Evolutionary conservation across 2,888 invertebrate genomes (phyloP), one percentile per base, ranked within the genome.

Genomic region (Lagria hirta): DNA sequence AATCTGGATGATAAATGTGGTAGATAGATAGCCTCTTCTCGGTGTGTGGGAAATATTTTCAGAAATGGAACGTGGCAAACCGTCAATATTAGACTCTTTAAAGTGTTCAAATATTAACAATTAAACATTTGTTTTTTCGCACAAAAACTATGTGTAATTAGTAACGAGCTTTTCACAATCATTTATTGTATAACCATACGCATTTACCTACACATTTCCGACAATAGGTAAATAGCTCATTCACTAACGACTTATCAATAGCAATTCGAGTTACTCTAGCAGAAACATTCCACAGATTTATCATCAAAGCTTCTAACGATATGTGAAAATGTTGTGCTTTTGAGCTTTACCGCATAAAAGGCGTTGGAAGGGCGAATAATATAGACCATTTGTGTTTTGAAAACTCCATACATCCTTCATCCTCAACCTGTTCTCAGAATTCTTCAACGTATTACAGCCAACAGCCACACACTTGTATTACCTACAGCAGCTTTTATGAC

Each of bases 401-500:
- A 30, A 13, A 28, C 37, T 37, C n/a, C 30, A 30, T 29, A 29
- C 29, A 38, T 30, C 29, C 32, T 32, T 24, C 32, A 33, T 17
- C 16, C 23, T 41, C 42, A 35, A 43, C 35, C 42, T 43, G 42
- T 43, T 35, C 34, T 30, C 17, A 26, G 42, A 43, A 43, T 43
- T 43, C 29, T 33, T 40, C 17, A 24, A 30, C 33, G 33, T 33
- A 33, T 41, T 32, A 16, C 38, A 22, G 38, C n/a, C n/a, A n/a
- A n/a, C n/a, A n/a, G n/a, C n/a, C n/a, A n/a, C 24, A 4, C 4
- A 6, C 18, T 23, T 11, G 29, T 30, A 29, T 38, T 29, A 32
- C 41, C 32, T 41, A 41, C 32, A 41, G 33, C 33, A 41, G 41
- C 41, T 41, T 41, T 41, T 41, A 41, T 41, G 33, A 41, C 33